phyloP scores from a whole-genome alignment of 1,140 invertebrate genomes.

The Protaetia brevitarsis region DNA sequence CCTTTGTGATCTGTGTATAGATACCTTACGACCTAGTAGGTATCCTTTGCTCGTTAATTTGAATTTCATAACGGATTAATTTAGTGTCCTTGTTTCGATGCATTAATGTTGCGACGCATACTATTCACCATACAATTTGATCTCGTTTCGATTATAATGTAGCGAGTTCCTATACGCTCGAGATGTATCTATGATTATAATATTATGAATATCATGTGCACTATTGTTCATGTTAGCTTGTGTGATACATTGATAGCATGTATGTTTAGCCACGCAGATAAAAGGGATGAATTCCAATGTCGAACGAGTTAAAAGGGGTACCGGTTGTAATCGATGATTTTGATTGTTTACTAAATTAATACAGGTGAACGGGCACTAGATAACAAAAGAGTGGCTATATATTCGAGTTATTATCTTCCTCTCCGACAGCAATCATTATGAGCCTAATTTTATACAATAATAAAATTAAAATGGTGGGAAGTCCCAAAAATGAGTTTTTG shows the following conservation, averaged over 20 bases:
- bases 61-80: constrained; percentile 17
- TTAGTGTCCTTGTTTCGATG: constrained; percentile 9
- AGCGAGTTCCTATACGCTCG: background rate
- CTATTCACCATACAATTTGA: background rate
- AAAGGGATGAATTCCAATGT: background rate
- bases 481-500: too few relatives aligned
- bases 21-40: background rate
- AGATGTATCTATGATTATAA: background rate
- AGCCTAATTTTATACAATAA: too few relatives aligned
- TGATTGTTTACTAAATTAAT: too few relatives aligned
- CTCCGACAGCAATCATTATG: too few relatives aligned
- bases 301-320: background rate
- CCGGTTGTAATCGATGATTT: background rate
- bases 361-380: too few relatives aligned
- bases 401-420: too few relatives aligned
- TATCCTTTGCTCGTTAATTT: background rate
- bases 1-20: too few relatives aligned
- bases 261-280: background rate
- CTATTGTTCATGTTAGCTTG: background rate
- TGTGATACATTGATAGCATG: background rate
- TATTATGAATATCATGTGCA: background rate
- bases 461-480: too few relatives aligned
- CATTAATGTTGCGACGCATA: background rate
- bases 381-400: too few relatives aligned
- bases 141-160: background rate